Evolutionary conservation across 2,113 vertebrate genomes (phyloP).

Genomic region (Salvelinus namaycush): DNA sequence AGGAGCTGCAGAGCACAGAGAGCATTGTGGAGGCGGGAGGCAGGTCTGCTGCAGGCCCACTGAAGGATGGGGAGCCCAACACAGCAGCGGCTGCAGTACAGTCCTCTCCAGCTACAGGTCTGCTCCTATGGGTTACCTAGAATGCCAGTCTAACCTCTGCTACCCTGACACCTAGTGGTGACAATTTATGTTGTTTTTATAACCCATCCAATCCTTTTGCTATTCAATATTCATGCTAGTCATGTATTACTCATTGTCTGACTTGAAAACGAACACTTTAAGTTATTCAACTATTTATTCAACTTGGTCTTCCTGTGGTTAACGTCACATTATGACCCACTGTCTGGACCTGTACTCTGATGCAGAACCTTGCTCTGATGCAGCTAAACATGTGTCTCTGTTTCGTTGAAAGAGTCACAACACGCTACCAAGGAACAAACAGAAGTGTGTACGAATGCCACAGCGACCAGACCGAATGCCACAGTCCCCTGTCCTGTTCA

Average conservation of each 20-base stretch:
- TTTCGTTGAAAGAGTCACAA: slow-evolving; percentile 51
- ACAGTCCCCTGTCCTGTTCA: slow-evolving; percentile 50
- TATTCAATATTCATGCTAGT: too few species aligned
- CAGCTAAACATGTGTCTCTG: not conserved
- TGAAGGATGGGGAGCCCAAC: slow-evolving; percentile 24
- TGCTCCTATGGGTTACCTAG: not conserved
- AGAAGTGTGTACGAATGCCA: slow-evolving; percentile 59
- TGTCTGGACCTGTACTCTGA: not conserved
- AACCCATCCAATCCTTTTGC: too few species aligned
- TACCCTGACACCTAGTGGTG: slow-evolving; percentile 52
- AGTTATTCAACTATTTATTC: too few species aligned
- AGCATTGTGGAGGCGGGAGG: slow-evolving; percentile 19
- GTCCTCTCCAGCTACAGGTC: slow-evolving; percentile 46
- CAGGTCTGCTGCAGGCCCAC: slow-evolving; percentile 5
- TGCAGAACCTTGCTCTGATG: not conserved
- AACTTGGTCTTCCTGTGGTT: too few species aligned
- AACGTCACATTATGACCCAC: not conserved
- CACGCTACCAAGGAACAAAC: slow-evolving; percentile 1
- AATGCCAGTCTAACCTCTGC: slow-evolving; percentile 1
- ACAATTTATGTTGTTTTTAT: too few species aligned
- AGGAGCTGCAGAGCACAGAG: slow-evolving; percentile 32
- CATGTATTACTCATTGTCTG: too few species aligned
- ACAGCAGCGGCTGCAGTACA: slow-evolving; percentile 18
- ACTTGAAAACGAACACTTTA: too few species aligned
- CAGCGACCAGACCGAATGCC: slow-evolving; percentile 57